Evolutionary conservation across 2,797 vertebrate species (phyloP).

Genomic region (Sciurus carolinensis): DNA sequence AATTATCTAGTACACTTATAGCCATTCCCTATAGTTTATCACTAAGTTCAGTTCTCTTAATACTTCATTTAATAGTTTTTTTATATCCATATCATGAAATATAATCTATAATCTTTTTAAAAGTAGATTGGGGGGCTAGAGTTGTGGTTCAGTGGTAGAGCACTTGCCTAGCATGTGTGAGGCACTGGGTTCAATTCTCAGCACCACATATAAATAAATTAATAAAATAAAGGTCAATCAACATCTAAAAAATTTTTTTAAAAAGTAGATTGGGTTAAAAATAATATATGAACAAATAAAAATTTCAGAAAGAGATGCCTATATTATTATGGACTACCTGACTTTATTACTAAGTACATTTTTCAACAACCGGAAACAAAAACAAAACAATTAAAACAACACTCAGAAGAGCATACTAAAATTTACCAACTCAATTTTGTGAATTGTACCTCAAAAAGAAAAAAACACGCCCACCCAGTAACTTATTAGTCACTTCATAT

Average conservation of each 20-base stretch:
- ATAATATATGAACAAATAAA: not conserved
- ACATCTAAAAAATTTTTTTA: too few species aligned
- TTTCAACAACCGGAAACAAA: conserved; percentile 71
- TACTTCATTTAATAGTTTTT: not conserved
- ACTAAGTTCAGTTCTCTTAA: conserved; percentile 14
- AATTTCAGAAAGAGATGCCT: conserved; percentile 57
- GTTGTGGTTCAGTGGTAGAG: too few species aligned
- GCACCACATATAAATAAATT: too few species aligned
- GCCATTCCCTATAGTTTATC: not conserved
- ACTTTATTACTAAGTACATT: conserved; percentile 72
- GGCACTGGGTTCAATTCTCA: too few species aligned
- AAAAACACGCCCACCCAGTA: not conserved
- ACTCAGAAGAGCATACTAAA: conserved; percentile 79
- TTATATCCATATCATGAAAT: not conserved
- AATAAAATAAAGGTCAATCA: too few species aligned
- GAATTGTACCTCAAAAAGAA: conserved; percentile 80
- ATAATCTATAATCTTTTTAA: conserved; percentile 12
- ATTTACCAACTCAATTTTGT: conserved; percentile 81
- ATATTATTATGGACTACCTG: conserved; percentile 66
- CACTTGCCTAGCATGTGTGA: too few species aligned
- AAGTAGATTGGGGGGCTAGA: not conserved
- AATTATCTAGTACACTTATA: not conserved
- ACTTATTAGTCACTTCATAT: conserved; percentile 79
- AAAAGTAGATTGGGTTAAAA: too few species aligned
- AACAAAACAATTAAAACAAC: not conserved